Conservation (phyloP, 2,113 vertebrate species). For the Onychostruthus taczanowskii region DNA sequence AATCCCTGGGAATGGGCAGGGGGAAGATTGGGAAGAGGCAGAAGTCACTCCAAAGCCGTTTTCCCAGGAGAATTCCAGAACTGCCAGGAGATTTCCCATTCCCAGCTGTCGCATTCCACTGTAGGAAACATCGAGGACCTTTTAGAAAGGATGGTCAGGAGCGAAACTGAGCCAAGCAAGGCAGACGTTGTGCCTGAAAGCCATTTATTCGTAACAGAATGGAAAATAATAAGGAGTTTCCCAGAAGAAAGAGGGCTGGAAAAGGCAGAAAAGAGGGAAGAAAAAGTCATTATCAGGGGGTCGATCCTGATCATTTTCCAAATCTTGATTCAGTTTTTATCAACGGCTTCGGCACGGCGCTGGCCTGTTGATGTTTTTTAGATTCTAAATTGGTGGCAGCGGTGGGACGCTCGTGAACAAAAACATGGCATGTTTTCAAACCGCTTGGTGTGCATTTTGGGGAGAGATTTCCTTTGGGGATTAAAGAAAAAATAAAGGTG, state of each 20-base stretch:
- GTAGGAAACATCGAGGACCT: background rate
- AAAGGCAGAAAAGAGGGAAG: background rate
- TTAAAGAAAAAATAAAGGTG: background rate
- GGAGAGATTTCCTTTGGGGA: background rate
- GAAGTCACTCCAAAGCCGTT: background rate
- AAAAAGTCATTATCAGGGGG: too few species aligned
- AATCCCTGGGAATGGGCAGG: background rate
- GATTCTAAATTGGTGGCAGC: background rate
- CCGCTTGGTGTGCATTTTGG: too few species aligned
- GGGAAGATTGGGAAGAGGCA: background rate
- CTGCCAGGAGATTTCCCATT: rapidly evolving
- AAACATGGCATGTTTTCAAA: too few species aligned
- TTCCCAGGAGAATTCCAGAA: background rate
- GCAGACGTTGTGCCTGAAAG: rapidly evolving
- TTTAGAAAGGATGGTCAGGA: rapidly evolving
- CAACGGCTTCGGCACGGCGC: too few species aligned
- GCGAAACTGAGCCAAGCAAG: rapidly evolving
- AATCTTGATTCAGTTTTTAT: background rate
- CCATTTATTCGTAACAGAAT: rapidly evolving
- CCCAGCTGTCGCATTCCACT: rapidly evolving
- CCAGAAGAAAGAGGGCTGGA: background rate
- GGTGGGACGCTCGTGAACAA: background rate
- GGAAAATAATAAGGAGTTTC: background rate
- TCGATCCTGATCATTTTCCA: background rate
- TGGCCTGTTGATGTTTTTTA: background rate